Evolutionary conservation across 2,888 invertebrate genomes (phyloP).

Genomic region (Epiblema foenella): DNA sequence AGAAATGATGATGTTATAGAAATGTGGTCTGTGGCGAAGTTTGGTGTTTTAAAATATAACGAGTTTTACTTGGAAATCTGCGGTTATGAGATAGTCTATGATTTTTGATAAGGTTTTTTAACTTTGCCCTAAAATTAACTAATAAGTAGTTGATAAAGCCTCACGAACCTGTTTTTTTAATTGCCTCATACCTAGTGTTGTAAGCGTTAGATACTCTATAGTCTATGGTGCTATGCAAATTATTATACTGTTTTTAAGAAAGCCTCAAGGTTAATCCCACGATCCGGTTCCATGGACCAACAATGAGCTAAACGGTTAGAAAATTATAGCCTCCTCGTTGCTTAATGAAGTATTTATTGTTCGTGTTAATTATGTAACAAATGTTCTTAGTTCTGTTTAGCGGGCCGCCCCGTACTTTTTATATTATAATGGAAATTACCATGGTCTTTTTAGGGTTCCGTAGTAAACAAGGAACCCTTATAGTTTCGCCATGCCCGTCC

Average conservation of each 20-base stretch:
- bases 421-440: no score
- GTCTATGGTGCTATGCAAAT: conserved; percentile 49
- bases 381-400: neutral
- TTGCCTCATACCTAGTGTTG: conserved; percentile 28
- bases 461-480: no score
- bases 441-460: no score
- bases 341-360: conserved; percentile 45
- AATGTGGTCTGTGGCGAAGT: no score
- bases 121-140: no score
- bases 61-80: no score
- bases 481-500: no score
- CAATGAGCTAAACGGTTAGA: conserved; percentile 32
- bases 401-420: neutral
- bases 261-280: conserved; percentile 53
- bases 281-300: conserved; percentile 26
- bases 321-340: conserved; percentile 38
- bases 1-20: no score
- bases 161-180: neutral
- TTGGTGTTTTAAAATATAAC: no score
- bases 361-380: conserved; percentile 14
- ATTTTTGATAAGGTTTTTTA: no score
- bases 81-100: no score
- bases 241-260: conserved; percentile 49
- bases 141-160: neutral
- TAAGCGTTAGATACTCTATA: conserved; percentile 25